A percentile compares a stretch with the other conserved stretches of the same genome.
Evolutionary conservation across 2,888 invertebrate genomes (phyloP).

Genomic region (Noctua pronuba): DNA sequence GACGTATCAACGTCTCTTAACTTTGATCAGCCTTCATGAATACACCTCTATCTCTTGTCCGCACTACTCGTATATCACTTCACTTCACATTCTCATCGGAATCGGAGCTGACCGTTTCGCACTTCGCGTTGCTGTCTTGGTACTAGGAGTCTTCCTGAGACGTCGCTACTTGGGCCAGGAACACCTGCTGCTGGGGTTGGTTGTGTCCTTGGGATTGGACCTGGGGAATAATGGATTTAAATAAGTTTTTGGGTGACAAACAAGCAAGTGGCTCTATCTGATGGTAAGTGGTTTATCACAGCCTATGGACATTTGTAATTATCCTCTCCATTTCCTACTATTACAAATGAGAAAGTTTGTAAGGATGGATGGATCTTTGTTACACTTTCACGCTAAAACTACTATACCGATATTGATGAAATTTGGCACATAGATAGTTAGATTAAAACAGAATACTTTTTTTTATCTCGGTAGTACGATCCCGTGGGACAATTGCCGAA

Average conservation of each 20-base stretch:
- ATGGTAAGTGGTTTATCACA: not conserved
- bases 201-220: conserved; percentile 85
- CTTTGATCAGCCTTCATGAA: not conserved
- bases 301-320: not conserved
- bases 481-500: not conserved
- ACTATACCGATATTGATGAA: not conserved
- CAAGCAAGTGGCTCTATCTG: not conserved
- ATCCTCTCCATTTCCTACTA: not conserved
- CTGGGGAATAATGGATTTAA: conserved; percentile 68
- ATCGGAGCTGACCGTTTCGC: conserved; percentile 15
- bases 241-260: not conserved
- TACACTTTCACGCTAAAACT: not conserved
- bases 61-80: not conserved
- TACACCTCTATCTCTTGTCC: not conserved
- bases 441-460: not conserved
- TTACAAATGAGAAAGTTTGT: not conserved
- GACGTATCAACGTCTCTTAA: not conserved
- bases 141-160: conserved; percentile 84
- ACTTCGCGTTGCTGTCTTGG: conserved; percentile 20
- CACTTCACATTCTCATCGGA: conserved; percentile 16
- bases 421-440: not conserved
- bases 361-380: not conserved
- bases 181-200: conserved; percentile 86
- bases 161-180: conserved; percentile 83
- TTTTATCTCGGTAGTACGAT: not conserved